phyloP scores from a whole-genome alignment of 2,797 vertebrate genomes.

The Peromyscus eremicus region DNA sequence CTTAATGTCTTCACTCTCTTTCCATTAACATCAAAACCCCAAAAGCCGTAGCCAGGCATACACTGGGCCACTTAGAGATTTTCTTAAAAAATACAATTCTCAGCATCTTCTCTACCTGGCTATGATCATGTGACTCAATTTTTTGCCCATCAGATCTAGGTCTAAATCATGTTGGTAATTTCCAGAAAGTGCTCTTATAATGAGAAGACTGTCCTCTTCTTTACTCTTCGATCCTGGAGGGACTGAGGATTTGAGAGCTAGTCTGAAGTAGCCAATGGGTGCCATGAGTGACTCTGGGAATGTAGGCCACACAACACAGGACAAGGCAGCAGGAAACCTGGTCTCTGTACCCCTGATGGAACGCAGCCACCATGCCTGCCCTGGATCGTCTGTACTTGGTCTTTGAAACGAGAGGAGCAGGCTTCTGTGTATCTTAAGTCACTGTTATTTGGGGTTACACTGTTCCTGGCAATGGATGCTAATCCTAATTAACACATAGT shows the following conservation, averaged over 20 bases:
- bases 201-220: not conserved
- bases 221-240: not conserved
- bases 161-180: not conserved
- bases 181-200: not conserved
- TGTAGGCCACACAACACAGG: not conserved
- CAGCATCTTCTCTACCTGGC: not conserved
- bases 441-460: conserved; percentile 53
- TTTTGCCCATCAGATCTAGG: not conserved
- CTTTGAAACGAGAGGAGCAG: conserved; percentile 54
- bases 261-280: not conserved
- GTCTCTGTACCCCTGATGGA: not conserved
- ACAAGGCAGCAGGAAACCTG: not conserved
- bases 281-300: not conserved
- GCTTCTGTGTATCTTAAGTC: conserved; percentile 53
- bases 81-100: not conserved
- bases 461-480: conserved; percentile 70
- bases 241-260: not conserved
- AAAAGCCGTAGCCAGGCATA: not conserved
- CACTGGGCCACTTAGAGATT: not conserved
- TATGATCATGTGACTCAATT: not conserved
- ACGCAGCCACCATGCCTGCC: not conserved
- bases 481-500: conserved; percentile 75
- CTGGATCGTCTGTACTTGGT: not conserved
- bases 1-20: not conserved
- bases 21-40: not conserved